Evolutionary conservation across 2,888 invertebrate species (phyloP).

Genomic region (Caenorhabditis wallacei): DNA sequence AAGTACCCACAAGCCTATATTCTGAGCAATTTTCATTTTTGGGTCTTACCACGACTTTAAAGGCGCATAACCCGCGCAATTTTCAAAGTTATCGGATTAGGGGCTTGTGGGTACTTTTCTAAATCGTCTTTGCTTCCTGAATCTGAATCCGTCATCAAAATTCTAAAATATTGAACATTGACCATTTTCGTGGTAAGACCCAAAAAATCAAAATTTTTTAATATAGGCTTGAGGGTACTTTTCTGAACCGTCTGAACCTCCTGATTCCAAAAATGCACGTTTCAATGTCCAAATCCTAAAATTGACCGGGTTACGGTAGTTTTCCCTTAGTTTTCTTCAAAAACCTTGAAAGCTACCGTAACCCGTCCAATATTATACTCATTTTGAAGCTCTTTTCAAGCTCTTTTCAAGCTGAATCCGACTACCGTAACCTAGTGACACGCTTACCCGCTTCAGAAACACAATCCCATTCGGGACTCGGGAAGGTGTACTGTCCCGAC

Average conservation of each 20-base stretch:
- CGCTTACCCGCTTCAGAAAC: constrained; percentile 90
- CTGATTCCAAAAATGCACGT: background rate
- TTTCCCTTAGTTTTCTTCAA: background rate
- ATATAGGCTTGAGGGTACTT: background rate
- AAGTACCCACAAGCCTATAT: background rate
- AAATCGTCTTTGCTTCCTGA: background rate
- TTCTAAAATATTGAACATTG: background rate
- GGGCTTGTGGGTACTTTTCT: background rate
- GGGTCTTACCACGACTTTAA: background rate
- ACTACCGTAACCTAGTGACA: background rate
- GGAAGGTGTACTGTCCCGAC: constrained; percentile 97
- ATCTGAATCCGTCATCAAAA: too few species aligned
- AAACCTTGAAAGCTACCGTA: background rate
- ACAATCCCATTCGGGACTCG: constrained; percentile 95
- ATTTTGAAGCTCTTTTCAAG: background rate
- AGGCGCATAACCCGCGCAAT: background rate
- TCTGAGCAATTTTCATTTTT: background rate
- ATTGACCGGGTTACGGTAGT: background rate
- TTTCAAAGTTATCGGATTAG: background rate
- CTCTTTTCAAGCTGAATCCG: background rate
- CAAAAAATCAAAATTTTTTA: background rate
- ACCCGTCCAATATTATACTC: constrained; percentile 1
- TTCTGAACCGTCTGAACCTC: background rate
- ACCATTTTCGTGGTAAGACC: too few species aligned
- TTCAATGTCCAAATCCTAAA: background rate